phyloP scores from a whole-genome alignment of 2,888 invertebrate genomes.

The Xestia xanthographa region DNA sequence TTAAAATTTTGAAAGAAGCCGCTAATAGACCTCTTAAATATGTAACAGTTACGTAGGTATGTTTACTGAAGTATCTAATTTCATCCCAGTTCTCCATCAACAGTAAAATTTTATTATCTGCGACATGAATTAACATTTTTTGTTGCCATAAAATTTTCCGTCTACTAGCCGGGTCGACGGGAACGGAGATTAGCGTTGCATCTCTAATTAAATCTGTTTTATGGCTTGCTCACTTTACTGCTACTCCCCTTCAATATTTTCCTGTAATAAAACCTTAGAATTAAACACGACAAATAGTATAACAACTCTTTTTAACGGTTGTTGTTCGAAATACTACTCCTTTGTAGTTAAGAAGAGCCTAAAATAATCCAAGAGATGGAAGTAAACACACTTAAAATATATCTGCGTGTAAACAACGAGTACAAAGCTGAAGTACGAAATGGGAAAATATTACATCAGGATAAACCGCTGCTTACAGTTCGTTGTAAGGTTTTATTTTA shows the following conservation, averaged over 20 bases:
- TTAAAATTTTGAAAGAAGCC: conserved; percentile 68
- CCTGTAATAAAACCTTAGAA: conserved; percentile 50
- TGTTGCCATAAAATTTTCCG: conserved; percentile 69
- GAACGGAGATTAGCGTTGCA: conserved; percentile 78
- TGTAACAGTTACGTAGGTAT: conserved; percentile 63
- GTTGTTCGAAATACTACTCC: conserved; percentile 30
- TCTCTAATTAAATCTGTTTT: conserved; percentile 79
- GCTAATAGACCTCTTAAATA: conserved; percentile 70
- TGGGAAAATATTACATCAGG: conserved; percentile 71
- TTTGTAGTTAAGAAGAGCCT: conserved; percentile 44
- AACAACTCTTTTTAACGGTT: conserved; percentile 41
- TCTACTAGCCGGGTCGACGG: conserved; percentile 66
- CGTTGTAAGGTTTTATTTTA: conserved; percentile 76
- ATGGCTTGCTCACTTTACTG: conserved; percentile 63
- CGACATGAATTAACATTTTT: conserved; percentile 69
- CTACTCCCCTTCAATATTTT: conserved; percentile 60
- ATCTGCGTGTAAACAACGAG: conserved; percentile 56
- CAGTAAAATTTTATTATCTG: conserved; percentile 68
- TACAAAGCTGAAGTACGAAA: conserved; percentile 64
- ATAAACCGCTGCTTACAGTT: conserved; percentile 75
- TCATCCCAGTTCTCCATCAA: conserved; percentile 59
- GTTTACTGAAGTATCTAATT: conserved; percentile 67
- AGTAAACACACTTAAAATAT: conserved; percentile 55
- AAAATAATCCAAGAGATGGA: conserved; percentile 57
- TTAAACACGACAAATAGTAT: conserved; percentile 51